phyloP scores from a whole-genome alignment of 2,888 invertebrate genomes.

The Taphrorychus bicolor region DNA sequence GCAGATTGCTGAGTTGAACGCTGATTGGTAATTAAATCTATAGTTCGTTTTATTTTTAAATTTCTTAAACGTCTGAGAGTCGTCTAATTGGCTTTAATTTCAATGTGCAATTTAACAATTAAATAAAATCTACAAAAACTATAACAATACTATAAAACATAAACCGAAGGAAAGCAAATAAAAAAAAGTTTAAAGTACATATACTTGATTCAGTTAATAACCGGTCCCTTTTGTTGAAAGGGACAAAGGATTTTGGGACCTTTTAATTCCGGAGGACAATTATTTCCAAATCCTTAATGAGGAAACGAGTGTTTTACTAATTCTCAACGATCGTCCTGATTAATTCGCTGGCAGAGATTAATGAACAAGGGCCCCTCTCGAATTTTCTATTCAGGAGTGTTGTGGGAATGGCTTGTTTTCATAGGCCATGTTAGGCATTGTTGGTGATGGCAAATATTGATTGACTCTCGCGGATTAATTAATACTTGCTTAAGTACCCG shows the following conservation, averaged over 20 bases:
- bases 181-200: no score
- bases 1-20: no score
- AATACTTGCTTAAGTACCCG: neutral
- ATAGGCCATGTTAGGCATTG: constrained; percentile 14
- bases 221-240: constrained; percentile 6
- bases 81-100: no score
- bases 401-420: constrained; percentile 27
- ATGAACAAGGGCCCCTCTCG: constrained; percentile 25
- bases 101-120: no score
- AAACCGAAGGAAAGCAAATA: no score
- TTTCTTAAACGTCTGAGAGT: no score
- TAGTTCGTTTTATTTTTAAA: no score
- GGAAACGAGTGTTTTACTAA: constrained; percentile 39
- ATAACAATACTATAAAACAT: no score
- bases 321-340: constrained; percentile 36
- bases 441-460: constrained; percentile 14
- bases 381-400: constrained; percentile 25
- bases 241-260: constrained; percentile 35
- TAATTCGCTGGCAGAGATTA: constrained; percentile 37
- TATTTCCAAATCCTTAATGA: constrained; percentile 40
- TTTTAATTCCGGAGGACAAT: constrained; percentile 36
- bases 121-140: no score
- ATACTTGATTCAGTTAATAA: constrained; percentile 3
- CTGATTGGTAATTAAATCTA: no score
- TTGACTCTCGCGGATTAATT: constrained; percentile 8